phyloP scores from a whole-genome alignment of 2,888 invertebrate species.

The Corythucha ciliata region DNA sequence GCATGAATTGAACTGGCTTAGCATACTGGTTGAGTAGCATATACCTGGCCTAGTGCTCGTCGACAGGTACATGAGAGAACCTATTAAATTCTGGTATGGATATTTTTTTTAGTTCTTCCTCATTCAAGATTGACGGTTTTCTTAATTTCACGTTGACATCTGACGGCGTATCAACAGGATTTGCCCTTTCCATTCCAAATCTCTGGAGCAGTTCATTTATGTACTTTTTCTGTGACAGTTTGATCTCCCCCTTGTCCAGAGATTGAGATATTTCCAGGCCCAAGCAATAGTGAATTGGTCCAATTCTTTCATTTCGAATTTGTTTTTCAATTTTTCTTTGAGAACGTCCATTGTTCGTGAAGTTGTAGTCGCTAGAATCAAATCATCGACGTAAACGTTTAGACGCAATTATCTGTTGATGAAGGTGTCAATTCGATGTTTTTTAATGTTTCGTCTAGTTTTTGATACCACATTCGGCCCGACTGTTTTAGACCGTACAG shows the following conservation, averaged over 20 bases:
- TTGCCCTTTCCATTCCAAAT: background rate
- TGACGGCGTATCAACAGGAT: constrained; percentile 2
- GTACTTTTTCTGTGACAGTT: background rate
- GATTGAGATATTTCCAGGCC: background rate
- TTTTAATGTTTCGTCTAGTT: constrained; percentile 5
- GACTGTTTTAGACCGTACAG: constrained; percentile 9
- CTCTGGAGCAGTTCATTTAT: background rate
- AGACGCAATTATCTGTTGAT: background rate
- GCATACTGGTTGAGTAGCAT: constrained; percentile 6
- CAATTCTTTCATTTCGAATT: constrained; percentile 3
- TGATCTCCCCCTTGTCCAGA: background rate
- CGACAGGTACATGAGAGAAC: constrained; percentile 19
- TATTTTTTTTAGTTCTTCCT: background rate
- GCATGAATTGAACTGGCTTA: constrained; percentile 9
- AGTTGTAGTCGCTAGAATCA: too few relatives aligned
- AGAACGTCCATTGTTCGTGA: too few relatives aligned
- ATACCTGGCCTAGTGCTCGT: constrained; percentile 19
- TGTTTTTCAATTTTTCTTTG: background rate
- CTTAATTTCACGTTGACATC: background rate
- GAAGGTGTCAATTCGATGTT: background rate
- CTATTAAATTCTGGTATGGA: constrained; percentile 30
- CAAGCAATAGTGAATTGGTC: background rate
- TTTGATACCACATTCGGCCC: constrained; percentile 1
- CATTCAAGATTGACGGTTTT: background rate
- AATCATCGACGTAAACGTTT: too few relatives aligned